These are phyloP conservation scores for Pteronotus mesoamericanus DNA, from an alignment of 2,797 vertebrate species.

Conservation along the genomic window DNA sequence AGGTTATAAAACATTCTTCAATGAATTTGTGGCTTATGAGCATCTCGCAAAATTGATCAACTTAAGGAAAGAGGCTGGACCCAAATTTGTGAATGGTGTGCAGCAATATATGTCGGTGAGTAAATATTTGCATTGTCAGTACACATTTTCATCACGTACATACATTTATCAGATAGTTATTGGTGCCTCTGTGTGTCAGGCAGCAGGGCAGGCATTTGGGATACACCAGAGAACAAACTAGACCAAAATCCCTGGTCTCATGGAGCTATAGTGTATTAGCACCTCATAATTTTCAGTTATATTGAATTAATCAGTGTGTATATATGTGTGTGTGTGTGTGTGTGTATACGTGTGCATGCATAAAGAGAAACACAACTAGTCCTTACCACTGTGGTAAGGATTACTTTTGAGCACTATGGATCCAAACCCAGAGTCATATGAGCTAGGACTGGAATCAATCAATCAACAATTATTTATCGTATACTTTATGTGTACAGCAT, in stretches of 20 bases:
- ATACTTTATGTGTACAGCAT: not conserved
- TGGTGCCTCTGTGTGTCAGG: not conserved
- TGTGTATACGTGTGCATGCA: not conserved
- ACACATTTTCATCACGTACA: not conserved
- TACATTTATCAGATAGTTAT: not conserved
- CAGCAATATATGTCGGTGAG: conserved; percentile 91
- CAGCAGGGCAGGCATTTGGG: not conserved
- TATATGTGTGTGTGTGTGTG: not conserved
- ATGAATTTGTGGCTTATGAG: conserved; percentile 92
- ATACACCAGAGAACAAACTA: not conserved
- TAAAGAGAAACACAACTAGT: not conserved
- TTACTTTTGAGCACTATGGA: not conserved
- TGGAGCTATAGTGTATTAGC: not conserved
- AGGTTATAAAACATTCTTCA: conserved; percentile 91
- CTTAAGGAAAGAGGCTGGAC: conserved; percentile 82
- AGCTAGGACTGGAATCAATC: not conserved
- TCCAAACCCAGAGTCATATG: not conserved
- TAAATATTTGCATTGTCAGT: conserved; percentile 43
- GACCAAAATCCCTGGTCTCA: not conserved
- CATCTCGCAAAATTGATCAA: conserved; percentile 85
- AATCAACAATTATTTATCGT: not conserved
- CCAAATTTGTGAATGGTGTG: conserved; percentile 84
- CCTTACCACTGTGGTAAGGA: not conserved
- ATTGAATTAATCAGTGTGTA: not conserved
- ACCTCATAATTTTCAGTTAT: not conserved